These are phyloP conservation scores for Scaptomyza reducta DNA, from an alignment of 2,888 invertebrate genomes.

Conservation along the genomic window DNA sequence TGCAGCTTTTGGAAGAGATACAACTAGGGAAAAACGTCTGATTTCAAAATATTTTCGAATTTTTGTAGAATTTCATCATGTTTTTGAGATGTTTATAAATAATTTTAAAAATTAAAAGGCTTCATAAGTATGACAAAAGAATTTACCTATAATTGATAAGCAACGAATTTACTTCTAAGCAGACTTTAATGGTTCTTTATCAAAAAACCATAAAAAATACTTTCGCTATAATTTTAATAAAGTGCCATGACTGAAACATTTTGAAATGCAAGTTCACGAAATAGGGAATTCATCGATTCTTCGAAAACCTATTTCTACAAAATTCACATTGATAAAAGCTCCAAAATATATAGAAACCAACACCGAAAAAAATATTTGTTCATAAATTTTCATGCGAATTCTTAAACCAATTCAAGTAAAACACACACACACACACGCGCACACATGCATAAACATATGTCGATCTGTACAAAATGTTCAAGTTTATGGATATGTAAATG, in stretches of 20 bases:
- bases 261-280: neutral
- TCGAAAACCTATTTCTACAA: neutral
- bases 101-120: neutral
- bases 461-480: constrained; percentile 18
- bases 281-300: neutral
- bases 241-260: neutral
- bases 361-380: constrained; percentile 29
- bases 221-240: constrained; percentile 3
- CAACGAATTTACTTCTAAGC: neutral
- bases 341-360: constrained; percentile 16
- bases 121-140: neutral
- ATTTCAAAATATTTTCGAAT: neutral
- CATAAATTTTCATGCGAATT: constrained; percentile 39
- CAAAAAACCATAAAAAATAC: neutral
- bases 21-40: neutral
- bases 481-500: constrained; percentile 1
- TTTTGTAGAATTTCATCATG: no score
- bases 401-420: constrained; percentile 3
- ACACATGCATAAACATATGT: constrained; percentile 17
- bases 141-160: constrained; percentile 6
- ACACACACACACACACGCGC: constrained; percentile 4
- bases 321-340: constrained; percentile 1
- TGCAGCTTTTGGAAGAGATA: constrained; percentile 3
- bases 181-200: constrained; percentile 12
- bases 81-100: neutral